Evolutionary conservation across 2,888 invertebrate species (phyloP).

Genomic region (Eurytoma californica): DNA sequence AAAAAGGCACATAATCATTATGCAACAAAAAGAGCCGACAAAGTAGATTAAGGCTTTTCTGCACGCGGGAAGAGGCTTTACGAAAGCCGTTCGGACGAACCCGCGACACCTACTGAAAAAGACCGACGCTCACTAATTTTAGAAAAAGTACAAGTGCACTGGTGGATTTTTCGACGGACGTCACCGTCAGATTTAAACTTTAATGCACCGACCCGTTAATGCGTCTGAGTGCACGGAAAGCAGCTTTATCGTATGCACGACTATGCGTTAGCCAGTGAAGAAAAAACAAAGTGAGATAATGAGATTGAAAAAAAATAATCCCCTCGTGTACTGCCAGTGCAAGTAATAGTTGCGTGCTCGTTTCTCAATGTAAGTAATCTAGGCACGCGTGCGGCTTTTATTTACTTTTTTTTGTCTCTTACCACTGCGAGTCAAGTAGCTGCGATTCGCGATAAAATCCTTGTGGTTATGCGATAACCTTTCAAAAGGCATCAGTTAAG

Average conservation of each 20-base stretch:
- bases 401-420: slow-evolving; percentile 18
- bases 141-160: not conserved
- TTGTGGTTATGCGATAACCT: slow-evolving; percentile 45
- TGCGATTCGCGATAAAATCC: slow-evolving; percentile 43
- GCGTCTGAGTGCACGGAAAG: too few relatives aligned
- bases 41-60: slow-evolving; percentile 38
- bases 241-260: too few relatives aligned
- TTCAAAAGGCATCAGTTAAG: slow-evolving; percentile 33
- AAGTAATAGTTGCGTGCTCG: not conserved
- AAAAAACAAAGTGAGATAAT: too few relatives aligned
- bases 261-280: too few relatives aligned
- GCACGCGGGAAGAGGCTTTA: slow-evolving; percentile 33
- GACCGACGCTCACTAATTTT: not conserved
- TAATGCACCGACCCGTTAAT: too few relatives aligned
- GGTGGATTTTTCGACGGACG: not conserved
- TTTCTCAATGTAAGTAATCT: not conserved
- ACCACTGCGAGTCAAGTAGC: slow-evolving; percentile 17
- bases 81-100: slow-evolving; percentile 9
- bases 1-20: slow-evolving; percentile 7
- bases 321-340: too few relatives aligned
- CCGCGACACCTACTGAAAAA: slow-evolving; percentile 13
- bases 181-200: not conserved
- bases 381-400: not conserved
- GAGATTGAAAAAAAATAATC: too few relatives aligned
- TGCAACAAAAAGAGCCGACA: slow-evolving; percentile 10